Conservation (phyloP, 2,888 invertebrate genomes). For the Platycnemis pennipes region DNA sequence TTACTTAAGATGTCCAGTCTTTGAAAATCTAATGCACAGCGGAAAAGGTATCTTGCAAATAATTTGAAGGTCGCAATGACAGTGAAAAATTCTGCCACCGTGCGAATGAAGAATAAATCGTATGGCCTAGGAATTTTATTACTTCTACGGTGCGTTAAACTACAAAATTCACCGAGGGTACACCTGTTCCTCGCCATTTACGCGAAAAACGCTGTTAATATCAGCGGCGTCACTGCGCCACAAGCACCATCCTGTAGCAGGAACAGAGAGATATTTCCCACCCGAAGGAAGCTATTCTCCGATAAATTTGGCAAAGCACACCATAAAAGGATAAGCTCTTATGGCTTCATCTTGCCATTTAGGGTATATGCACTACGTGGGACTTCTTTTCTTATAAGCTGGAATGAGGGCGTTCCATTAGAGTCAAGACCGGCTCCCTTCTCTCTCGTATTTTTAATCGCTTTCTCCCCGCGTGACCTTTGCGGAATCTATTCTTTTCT, state of each 20-base stretch:
- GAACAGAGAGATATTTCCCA: not conserved
- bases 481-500: not conserved
- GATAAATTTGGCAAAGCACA: slow-evolving; percentile 39
- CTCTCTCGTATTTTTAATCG: not conserved
- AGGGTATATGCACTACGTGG: not conserved
- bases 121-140: not conserved
- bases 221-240: not conserved
- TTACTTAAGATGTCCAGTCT: no score
- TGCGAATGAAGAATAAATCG: not conserved
- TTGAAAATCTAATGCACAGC: no score
- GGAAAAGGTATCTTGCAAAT: no score
- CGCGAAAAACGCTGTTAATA: not conserved
- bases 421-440: not conserved
- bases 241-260: not conserved
- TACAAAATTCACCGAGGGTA: not conserved
- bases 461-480: not conserved
- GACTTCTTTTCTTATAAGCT: not conserved
- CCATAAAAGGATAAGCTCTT: slow-evolving; percentile 24
- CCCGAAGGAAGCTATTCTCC: slow-evolving; percentile 36
- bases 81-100: not conserved
- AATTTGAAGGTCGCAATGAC: not conserved
- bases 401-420: slow-evolving; percentile 45
- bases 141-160: not conserved
- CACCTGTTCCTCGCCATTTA: not conserved
- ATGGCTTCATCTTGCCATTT: slow-evolving; percentile 1